Base-by-base conservation (phyloP, 2,113 vertebrate species). In the Etheostoma spectabile region DNA sequence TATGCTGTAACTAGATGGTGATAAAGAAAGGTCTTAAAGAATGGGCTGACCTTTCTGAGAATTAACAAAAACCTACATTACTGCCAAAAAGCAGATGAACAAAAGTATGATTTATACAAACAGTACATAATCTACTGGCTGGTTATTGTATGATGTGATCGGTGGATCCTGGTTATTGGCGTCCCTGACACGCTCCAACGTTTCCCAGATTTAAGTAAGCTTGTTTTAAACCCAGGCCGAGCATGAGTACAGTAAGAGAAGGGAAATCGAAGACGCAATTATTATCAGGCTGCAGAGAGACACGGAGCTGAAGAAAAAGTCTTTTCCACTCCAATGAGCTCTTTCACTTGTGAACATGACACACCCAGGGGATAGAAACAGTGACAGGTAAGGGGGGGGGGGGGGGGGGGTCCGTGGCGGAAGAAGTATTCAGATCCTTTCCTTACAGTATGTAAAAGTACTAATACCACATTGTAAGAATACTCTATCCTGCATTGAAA, bases 261-360 rank as follows among this genome's bases (percentile, higher is more conserved):
- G 15, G 19, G 19, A 60, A 64, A 74, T 27, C 6, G 0, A 45
- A 77, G 15, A 30, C 21, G 75, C 53, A 14, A 77, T 57, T 77
- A 63, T 73, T 14, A 68, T 38, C 5, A 22, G n/a, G 19, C 64
- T 78, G 63, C 15, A 27, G 65, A 77, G 65, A 59, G 72, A 62
- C 38, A 11, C 27, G 0, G 13, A 63, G 46, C 64, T 30, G 24
- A 48, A 52, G 38, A 38, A 79, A 74, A 77, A 59, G 48, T 71
- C 42, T 62, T 66, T 87, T 85, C 82, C 74, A 82, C 59, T 79
- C 74, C 75, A 53, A 5, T 73, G 71, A 55, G 22, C 74, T 75
- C 71, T 59, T 8, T 64, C 1, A 35, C 65, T 82, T 65, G 52
- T 15, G 12, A 35, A 27, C 53, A 56, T 59, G 69, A 81, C 74